Evolutionary conservation across 1,140 invertebrate genomes (phyloP).

Genomic region (Melipona quadrifasciata): DNA sequence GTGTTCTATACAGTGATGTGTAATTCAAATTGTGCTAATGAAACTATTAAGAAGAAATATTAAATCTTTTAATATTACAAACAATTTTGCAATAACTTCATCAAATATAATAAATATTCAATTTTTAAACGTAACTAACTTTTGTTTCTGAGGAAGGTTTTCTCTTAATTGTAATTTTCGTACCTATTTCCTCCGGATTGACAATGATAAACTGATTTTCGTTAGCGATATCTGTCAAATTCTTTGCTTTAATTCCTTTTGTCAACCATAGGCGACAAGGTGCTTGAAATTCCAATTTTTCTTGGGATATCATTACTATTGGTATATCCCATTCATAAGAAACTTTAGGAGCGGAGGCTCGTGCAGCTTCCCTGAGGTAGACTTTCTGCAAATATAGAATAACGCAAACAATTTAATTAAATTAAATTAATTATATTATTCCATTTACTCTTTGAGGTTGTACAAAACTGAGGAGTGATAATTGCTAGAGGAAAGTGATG

Average conservation of each 20-base stretch:
- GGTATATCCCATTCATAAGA: slow-evolving; percentile 88
- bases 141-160: too few species aligned
- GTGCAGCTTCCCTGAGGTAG: slow-evolving; percentile 85
- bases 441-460: background rate
- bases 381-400: slow-evolving; percentile 81
- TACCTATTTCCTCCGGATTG: slow-evolving; percentile 91
- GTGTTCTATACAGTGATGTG: too few species aligned
- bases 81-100: too few species aligned
- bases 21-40: too few species aligned
- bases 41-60: too few species aligned
- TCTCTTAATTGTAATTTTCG: slow-evolving; percentile 14
- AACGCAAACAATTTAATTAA: background rate
- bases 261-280: slow-evolving; percentile 85
- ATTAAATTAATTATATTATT: background rate
- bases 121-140: too few species aligned
- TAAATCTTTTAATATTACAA: too few species aligned
- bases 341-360: slow-evolving; percentile 70
- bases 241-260: slow-evolving; percentile 69
- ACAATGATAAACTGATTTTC: slow-evolving; percentile 86
- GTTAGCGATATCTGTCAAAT: slow-evolving; percentile 81
- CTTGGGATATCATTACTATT: slow-evolving; percentile 83
- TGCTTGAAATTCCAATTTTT: slow-evolving; percentile 83
- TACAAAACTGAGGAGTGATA: background rate
- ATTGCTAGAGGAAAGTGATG: background rate
- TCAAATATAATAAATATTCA: too few species aligned